Base-by-base conservation (phyloP, 2,797 vertebrate species). In the Poliocrania exsul region DNA sequence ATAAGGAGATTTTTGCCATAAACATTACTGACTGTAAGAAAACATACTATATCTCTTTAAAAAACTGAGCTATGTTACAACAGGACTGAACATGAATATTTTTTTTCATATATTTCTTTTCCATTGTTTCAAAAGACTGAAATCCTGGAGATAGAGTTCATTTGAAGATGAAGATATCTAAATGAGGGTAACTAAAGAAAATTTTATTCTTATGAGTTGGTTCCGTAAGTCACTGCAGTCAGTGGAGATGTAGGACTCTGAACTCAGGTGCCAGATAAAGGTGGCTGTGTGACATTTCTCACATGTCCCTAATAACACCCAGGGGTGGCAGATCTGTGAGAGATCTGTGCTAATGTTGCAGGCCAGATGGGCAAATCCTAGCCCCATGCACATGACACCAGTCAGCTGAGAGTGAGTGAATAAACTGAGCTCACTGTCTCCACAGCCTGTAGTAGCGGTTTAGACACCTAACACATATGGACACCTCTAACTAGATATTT, bases 1-100 rank as follows among this genome's bases (percentile, higher is more conserved):
- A 71, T 60, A 88, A 69, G 73, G 64, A 93, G 73, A 31, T 65
- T 94, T 91, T 96, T 95, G 60, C 13, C 17, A 50, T 42, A 46
- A 93, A 81, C n/a, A 85, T 58, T 69, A 62, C 16, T 47, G 44
- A 93, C 91, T 69, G 6, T 62, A 90, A 67, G 82, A 88, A 96
- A 93, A 79, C 5, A 21, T 29, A 20, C 5, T 83, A 70, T 67
- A 81, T 38, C 75, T 5, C 40, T 83, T 67, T 71, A 44, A 88
- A 86, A 73, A 60, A 16, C 35, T 28, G 15, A 69, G 18, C 56
- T 67, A 31, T 20, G 1, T 4, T 80, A 14, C 20, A 28, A 33
- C 9, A 56, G n/a, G 14, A 37, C 28, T 80, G 46, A 81, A 69
- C 14, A 17, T 5, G 9, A 69, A 62, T 84, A 66, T 46, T 37